These are phyloP conservation scores for Caenorhabditis becei DNA, from an alignment of 2,888 invertebrate genomes.

Conservation along the genomic window DNA sequence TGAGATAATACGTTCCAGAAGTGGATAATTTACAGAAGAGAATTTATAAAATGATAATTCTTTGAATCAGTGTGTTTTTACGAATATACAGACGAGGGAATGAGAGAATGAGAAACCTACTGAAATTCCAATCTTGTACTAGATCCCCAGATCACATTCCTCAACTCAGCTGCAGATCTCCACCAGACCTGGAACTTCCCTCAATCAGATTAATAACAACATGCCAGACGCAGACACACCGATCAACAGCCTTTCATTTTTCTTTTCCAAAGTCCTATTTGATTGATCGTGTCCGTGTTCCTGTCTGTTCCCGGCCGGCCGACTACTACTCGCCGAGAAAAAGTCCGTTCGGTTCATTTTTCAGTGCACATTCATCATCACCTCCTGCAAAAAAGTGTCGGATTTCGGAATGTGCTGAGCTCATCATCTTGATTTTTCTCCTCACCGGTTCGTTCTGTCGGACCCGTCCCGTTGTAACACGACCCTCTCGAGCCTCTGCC, in stretches of 20 bases:
- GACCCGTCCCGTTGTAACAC: constrained; percentile 5
- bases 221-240: constrained; percentile 8
- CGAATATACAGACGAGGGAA: no score
- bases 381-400: constrained; percentile 28
- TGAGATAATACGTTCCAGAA: no score
- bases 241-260: constrained; percentile 15
- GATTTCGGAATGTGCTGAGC: constrained; percentile 10
- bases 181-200: background rate
- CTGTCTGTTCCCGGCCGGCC: background rate
- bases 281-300: constrained; percentile 8
- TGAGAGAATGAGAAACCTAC: no score
- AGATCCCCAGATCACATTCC: no score
- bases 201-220: background rate
- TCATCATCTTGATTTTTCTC: background rate
- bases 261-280: background rate
- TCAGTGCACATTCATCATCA: constrained; percentile 10
- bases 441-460: constrained; percentile 25
- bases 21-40: no score
- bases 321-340: background rate
- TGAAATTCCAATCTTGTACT: no score
- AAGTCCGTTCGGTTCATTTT: constrained; percentile 1
- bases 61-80: no score
- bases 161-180: no score
- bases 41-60: no score
- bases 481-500: background rate